A percentile compares a stretch with the other conserved stretches of the same genome.
Evolutionary conservation across 92 coral and sea anemone genomes (phyloP).

Genomic region (Phenganax subtilis): DNA sequence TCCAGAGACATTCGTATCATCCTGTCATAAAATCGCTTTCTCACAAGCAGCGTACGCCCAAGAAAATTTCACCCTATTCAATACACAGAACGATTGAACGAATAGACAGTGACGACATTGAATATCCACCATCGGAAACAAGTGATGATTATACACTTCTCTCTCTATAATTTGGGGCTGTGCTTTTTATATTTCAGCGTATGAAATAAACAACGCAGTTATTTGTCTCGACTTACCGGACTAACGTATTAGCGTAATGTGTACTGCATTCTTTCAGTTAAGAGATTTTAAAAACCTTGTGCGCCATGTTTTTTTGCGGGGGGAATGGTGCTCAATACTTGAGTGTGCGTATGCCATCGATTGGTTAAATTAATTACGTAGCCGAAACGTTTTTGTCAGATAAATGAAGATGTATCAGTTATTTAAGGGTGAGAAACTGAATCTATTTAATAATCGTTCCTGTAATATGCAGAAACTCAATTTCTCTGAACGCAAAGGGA

Average conservation of each 20-base stretch:
- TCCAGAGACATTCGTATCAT: constrained; percentile 38
- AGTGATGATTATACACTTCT: constrained; percentile 33
- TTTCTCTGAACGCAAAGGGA: background rate
- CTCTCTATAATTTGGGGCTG: constrained; percentile 4
- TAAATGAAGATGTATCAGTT: background rate
- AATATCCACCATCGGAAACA: constrained; percentile 41
- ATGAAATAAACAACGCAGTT: background rate
- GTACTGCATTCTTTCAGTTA: too few species aligned
- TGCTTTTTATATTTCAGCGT: background rate
- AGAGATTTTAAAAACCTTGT: too few species aligned
- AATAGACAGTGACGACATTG: constrained; percentile 40
- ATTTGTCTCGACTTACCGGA: background rate
- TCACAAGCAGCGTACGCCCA: constrained; percentile 23
- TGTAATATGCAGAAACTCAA: background rate
- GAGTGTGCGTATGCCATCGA: too few species aligned
- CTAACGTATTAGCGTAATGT: background rate
- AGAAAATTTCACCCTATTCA: constrained; percentile 41
- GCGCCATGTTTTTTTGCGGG: too few species aligned
- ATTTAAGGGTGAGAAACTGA: constrained; percentile 18
- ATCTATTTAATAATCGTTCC: constrained; percentile 15
- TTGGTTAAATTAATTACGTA: too few species aligned
- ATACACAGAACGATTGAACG: constrained; percentile 37
- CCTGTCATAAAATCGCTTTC: constrained; percentile 23
- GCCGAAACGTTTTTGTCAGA: too few species aligned
- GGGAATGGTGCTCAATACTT: too few species aligned